Percentiles rank a stretch among this genome's conserved stretches.
These are phyloP conservation scores for Drosophila ficusphila DNA, from an alignment of 1,140 invertebrate species.

Conservation along the genomic window DNA sequence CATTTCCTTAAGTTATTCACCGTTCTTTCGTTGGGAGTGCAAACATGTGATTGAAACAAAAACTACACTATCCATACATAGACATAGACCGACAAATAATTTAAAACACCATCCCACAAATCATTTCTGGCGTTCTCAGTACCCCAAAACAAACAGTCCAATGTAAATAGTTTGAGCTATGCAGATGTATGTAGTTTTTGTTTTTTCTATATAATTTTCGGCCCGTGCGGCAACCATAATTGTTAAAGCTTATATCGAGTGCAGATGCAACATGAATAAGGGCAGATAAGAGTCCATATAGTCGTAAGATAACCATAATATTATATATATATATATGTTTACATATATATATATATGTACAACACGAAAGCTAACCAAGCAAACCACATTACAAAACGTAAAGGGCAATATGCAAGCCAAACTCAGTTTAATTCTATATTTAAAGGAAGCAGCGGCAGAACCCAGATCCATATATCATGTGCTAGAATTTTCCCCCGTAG, in stretches of 20 bases:
- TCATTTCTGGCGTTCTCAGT: conserved; percentile 16
- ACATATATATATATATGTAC: conserved; percentile 43
- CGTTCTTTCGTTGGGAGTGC: conserved; percentile 62
- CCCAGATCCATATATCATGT: conserved; percentile 53
- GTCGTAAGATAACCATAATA: conserved; percentile 43
- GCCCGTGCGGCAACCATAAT: conserved; percentile 54
- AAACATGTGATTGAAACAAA: conserved; percentile 75
- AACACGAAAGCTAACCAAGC: conserved; percentile 65
- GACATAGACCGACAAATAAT: conserved; percentile 55
- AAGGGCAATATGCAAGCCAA: conserved; percentile 74
- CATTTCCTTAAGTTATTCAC: conserved; percentile 79
- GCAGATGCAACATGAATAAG: conserved; percentile 44
- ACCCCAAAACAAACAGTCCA: conserved; percentile 52
- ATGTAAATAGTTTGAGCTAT: conserved; percentile 74
- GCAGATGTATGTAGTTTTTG: conserved; percentile 58
- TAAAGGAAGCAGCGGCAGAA: conserved; percentile 24
- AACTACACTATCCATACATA: conserved; percentile 58
- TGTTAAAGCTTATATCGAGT: conserved; percentile 67
- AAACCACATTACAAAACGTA: conserved; percentile 36
- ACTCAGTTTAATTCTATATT: conserved; percentile 64
- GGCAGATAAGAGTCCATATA: conserved; percentile 39
- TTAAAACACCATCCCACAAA: conserved; percentile 32
- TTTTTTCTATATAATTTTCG: conserved; percentile 54
- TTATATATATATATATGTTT: conserved; percentile 48
- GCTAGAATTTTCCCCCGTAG: conserved; percentile 44